These are phyloP conservation scores for Cheilosia vernalis DNA, from an alignment of 2,888 invertebrate genomes.

Conservation along the genomic window DNA sequence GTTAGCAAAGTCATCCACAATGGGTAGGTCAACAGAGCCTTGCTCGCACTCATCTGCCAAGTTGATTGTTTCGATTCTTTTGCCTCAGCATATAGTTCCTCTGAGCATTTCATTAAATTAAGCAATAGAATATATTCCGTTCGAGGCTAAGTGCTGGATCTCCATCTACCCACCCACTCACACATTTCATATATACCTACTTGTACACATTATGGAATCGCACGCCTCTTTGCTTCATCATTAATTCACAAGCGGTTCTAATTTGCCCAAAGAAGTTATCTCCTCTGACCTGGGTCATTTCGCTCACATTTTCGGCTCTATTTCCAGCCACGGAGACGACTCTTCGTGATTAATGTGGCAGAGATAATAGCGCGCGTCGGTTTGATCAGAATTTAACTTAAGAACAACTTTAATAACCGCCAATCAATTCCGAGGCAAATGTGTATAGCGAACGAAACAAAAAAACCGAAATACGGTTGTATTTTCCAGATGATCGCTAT, in stretches of 20 bases:
- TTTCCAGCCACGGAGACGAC: constrained; percentile 3
- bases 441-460: neutral
- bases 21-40: neutral
- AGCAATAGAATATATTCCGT: constrained; percentile 35
- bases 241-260: constrained; percentile 56
- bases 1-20: constrained; percentile 55
- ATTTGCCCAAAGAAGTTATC: constrained; percentile 39
- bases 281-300: neutral
- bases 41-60: neutral
- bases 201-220: constrained; percentile 24
- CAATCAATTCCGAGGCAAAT: constrained; percentile 33
- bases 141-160: constrained; percentile 31
- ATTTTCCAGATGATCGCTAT: constrained; percentile 47
- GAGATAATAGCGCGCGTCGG: constrained; percentile 9
- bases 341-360: constrained; percentile 40
- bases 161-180: constrained; percentile 24
- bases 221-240: constrained; percentile 46
- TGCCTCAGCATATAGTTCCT: constrained; percentile 2
- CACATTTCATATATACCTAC: neutral
- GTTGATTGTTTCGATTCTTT: constrained; percentile 17
- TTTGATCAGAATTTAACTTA: constrained; percentile 66
- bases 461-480: neutral
- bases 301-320: neutral
- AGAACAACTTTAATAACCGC: constrained; percentile 47
- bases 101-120: constrained; percentile 60